Conservation (phyloP, 30 jellyfish, hydroid and myxozoan genomes). For the Turritopsis rubra region DNA sequence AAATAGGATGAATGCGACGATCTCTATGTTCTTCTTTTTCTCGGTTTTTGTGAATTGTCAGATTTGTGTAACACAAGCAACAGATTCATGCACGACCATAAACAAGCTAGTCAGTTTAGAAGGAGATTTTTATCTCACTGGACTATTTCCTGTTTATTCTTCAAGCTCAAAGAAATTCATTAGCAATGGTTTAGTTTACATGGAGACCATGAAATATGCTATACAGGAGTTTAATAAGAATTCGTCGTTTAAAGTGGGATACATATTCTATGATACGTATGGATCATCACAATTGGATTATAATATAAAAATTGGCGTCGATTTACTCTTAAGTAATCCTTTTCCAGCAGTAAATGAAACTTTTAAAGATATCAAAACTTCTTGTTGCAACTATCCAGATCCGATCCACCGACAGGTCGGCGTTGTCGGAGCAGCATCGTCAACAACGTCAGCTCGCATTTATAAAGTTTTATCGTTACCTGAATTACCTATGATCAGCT, state of each 20-base stretch:
- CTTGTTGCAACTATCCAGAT: not conserved
- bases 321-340: not conserved
- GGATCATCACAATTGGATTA: not conserved
- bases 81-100: not conserved
- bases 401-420: not conserved
- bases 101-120: not conserved
- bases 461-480: constrained; percentile 41
- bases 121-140: constrained; percentile 2
- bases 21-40: not conserved
- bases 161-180: not conserved
- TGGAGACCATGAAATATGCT: constrained; percentile 2
- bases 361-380: not conserved
- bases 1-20: not conserved
- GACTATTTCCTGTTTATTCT: not conserved
- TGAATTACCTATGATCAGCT: constrained; percentile 50
- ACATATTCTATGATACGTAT: not conserved
- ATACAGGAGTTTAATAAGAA: not conserved
- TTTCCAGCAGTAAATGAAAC: not conserved
- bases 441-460: constrained; percentile 51
- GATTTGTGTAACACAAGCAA: not conserved
- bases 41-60: not conserved
- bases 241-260: constrained; percentile 5
- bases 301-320: not conserved
- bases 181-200: not conserved
- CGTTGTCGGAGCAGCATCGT: constrained; percentile 70